Percentiles rank a stretch among this genome's conserved stretches.
These are phyloP conservation scores for Sciaenops ocellatus DNA, from an alignment of 2,797 vertebrate species.

Conservation along the genomic window DNA sequence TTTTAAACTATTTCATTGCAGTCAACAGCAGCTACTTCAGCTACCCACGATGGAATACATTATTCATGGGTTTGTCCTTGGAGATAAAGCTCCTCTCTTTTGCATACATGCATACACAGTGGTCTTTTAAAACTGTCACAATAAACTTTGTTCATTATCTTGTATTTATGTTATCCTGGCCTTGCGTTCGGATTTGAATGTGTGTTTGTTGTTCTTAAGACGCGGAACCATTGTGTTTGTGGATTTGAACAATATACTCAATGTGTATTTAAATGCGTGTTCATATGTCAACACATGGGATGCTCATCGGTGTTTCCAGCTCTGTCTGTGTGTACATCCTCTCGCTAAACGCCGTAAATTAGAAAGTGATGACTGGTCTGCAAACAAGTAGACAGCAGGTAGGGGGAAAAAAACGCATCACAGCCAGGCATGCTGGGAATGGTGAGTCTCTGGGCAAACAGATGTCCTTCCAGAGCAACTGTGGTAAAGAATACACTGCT, in stretches of 20 bases:
- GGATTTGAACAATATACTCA: background rate
- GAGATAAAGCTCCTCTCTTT: slow-evolving; percentile 31
- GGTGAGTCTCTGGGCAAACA: slow-evolving; percentile 66
- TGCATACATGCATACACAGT: background rate
- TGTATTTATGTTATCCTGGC: background rate
- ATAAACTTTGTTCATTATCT: slow-evolving; percentile 14
- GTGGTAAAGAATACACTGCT: slow-evolving; percentile 54
- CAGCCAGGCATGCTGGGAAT: slow-evolving; percentile 68
- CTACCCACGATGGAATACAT: slow-evolving; percentile 11
- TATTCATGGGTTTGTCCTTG: slow-evolving; percentile 47
- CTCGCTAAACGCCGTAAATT: slow-evolving; percentile 50
- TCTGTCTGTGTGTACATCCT: slow-evolving; percentile 55
- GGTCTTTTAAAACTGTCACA: slow-evolving; percentile 28
- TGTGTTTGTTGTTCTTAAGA: background rate
- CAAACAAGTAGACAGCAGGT: slow-evolving; percentile 68
- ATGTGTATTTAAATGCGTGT: slow-evolving; percentile 24
- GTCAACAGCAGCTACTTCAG: slow-evolving; percentile 23
- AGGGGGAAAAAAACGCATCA: slow-evolving; percentile 49
- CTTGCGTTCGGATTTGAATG: background rate
- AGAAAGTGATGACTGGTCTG: slow-evolving; percentile 66
- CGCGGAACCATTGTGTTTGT: background rate
- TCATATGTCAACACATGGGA: slow-evolving; percentile 36
- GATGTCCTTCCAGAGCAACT: slow-evolving; percentile 64
- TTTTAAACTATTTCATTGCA: slow-evolving; percentile 13
- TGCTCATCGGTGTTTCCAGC: slow-evolving; percentile 29